Conservation (phyloP, 1,140 invertebrate genomes). For the Lasioglossum baleicum region DNA sequence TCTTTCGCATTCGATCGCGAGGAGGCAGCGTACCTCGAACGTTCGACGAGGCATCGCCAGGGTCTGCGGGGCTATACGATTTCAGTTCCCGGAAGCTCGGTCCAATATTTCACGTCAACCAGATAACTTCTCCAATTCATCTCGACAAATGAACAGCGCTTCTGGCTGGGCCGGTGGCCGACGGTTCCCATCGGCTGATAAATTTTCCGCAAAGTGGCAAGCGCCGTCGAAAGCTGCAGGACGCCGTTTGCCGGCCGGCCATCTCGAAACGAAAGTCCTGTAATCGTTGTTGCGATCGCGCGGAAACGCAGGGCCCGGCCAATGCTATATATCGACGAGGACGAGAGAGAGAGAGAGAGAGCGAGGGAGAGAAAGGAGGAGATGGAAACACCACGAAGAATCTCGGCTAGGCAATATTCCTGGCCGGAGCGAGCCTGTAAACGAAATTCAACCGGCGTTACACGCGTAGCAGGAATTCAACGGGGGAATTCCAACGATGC, state of each 20-base stretch:
- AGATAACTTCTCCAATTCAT: background rate
- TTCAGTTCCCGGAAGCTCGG: background rate
- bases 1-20: background rate
- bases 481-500: conserved; percentile 45
- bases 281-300: conserved; percentile 8
- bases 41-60: background rate
- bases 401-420: background rate
- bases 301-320: background rate
- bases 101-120: background rate
- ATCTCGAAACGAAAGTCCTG: background rate
- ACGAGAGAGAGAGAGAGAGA: no score
- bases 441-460: conserved; percentile 14
- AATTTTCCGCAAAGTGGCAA: conserved; percentile 22
- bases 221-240: conserved; percentile 4
- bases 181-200: background rate
- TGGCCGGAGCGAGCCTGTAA: background rate
- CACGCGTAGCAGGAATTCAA: conserved; percentile 32
- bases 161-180: no score
- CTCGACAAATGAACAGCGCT: background rate
- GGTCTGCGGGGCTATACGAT: background rate
- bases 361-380: no score
- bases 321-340: no score
- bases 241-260: background rate
- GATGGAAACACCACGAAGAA: background rate
- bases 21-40: background rate